Conservation (phyloP, 2,888 invertebrate genomes). For the Torymus aiolomorphi region DNA sequence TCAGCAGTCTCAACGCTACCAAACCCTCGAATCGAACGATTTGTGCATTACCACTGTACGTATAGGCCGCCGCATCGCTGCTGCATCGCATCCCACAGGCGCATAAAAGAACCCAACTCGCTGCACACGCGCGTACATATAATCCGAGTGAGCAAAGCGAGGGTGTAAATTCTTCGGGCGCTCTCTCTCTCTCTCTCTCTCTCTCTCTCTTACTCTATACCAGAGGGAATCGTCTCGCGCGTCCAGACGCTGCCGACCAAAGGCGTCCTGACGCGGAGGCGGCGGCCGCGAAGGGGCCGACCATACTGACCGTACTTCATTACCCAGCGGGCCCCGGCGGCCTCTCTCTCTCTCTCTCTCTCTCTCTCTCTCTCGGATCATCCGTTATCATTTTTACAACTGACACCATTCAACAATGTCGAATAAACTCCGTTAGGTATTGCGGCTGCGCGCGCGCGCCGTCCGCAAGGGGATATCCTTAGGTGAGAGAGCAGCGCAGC, state of each 20-base stretch:
- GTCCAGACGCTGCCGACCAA: slow-evolving; percentile 51
- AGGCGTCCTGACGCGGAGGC: slow-evolving; percentile 58
- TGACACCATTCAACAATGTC: slow-evolving; percentile 76
- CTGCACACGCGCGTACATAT: background rate
- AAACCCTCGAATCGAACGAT: slow-evolving; percentile 6
- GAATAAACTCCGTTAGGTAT: slow-evolving; percentile 76
- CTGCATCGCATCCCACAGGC: background rate
- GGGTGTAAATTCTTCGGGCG: slow-evolving; percentile 67
- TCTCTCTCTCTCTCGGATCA: slow-evolving; percentile 68
- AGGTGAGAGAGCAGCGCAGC: background rate
- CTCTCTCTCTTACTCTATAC: slow-evolving; percentile 25
- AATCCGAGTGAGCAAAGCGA: slow-evolving; percentile 25
- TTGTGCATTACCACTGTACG: slow-evolving; percentile 5
- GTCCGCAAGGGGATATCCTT: slow-evolving; percentile 56
- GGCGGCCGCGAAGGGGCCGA: slow-evolving; percentile 62
- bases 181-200: slow-evolving; percentile 8
- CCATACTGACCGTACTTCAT: slow-evolving; percentile 75
- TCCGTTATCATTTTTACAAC: slow-evolving; percentile 76
- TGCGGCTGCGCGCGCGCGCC: slow-evolving; percentile 60
- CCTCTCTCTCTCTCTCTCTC: slow-evolving; percentile 33
- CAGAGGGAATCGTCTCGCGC: slow-evolving; percentile 62
- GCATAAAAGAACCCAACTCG: background rate
- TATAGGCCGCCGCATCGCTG: no score
- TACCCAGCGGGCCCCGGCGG: slow-evolving; percentile 70
- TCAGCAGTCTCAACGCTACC: slow-evolving; percentile 13